Conservation (phyloP, 2,113 vertebrate species). For the Oplegnathus fasciatus region DNA sequence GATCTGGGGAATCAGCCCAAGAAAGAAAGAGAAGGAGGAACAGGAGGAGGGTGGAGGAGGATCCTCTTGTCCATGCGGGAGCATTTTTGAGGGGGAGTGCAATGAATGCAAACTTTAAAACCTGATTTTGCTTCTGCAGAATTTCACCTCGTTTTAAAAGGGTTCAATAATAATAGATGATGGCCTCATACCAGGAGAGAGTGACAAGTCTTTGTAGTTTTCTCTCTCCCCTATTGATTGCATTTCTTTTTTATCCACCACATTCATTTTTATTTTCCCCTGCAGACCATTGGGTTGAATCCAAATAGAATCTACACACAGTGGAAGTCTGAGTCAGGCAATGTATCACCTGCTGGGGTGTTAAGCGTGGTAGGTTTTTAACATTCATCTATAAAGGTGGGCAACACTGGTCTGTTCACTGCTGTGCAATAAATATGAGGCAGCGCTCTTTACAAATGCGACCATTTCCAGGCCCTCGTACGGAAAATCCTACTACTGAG, state of each 20-base stretch:
- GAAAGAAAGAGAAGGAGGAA: conserved; percentile 45
- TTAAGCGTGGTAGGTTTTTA: conserved; percentile 54
- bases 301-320: conserved; percentile 61
- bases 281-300: conserved; percentile 40
- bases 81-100: not conserved
- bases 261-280: conserved; percentile 47
- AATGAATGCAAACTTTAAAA: conserved; percentile 28
- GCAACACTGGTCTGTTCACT: conserved; percentile 29
- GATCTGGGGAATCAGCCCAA: conserved; percentile 62
- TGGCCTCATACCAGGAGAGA: conserved; percentile 16
- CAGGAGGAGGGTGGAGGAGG: conserved; percentile 44
- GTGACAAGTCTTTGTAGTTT: conserved; percentile 45
- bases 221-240: conserved; percentile 40
- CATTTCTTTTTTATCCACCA: conserved; percentile 37
- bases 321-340: conserved; percentile 45
- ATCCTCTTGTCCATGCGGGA: conserved; percentile 35
- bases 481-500: conserved; percentile 13
- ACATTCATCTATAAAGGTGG: conserved; percentile 63
- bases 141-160: conserved; percentile 49
- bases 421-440: conserved; percentile 15
- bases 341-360: conserved; percentile 58
- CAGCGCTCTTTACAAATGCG: conserved; percentile 26
- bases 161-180: conserved; percentile 41
- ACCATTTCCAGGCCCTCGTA: not conserved
- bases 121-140: conserved; percentile 31